phyloP scores from a whole-genome alignment of 2,888 invertebrate genomes.

The Epistrophe grossulariae region DNA sequence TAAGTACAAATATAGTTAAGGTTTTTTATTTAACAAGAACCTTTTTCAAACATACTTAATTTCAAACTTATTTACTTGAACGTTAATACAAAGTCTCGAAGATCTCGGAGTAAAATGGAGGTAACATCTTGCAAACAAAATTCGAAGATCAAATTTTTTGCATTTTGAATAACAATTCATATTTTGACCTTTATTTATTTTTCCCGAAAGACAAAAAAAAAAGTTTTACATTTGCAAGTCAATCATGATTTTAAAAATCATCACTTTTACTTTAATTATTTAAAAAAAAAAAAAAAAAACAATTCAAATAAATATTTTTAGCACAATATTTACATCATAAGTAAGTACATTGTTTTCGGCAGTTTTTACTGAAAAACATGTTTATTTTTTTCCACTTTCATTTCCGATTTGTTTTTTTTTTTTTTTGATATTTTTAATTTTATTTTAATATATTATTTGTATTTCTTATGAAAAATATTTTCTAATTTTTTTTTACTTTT shows the following conservation, averaged over 20 bases:
- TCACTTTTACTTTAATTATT: conserved; percentile 24
- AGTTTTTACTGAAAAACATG: conserved; percentile 49
- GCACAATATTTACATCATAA: conserved; percentile 78
- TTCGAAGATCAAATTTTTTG: neutral
- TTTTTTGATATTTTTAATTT: conserved; percentile 28
- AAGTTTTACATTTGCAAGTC: neutral
- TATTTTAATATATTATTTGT: conserved; percentile 10
- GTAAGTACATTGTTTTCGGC: conserved; percentile 74
- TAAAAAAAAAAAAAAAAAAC: conserved; percentile 39
- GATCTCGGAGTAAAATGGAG: neutral
- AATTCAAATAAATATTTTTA: conserved; percentile 40
- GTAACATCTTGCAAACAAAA: neutral
- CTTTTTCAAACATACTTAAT: neutral
- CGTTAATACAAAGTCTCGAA: neutral
- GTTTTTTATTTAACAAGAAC: neutral
- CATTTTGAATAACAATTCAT: neutral
- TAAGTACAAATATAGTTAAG: neutral
- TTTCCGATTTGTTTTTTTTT: conserved; percentile 34
- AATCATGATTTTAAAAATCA: conserved; percentile 32
- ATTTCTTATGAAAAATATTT: conserved; percentile 71
- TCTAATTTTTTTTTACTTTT: conserved; percentile 54
- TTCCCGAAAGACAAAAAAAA: neutral
- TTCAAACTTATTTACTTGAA: neutral
- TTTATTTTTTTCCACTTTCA: conserved; percentile 3
- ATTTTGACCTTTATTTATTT: neutral